A percentile compares a stretch with the other conserved stretches of the same genome.
Evolutionary conservation across 1,140 invertebrate species (phyloP).

Genomic region (Pseudachorutes palmiensis): DNA sequence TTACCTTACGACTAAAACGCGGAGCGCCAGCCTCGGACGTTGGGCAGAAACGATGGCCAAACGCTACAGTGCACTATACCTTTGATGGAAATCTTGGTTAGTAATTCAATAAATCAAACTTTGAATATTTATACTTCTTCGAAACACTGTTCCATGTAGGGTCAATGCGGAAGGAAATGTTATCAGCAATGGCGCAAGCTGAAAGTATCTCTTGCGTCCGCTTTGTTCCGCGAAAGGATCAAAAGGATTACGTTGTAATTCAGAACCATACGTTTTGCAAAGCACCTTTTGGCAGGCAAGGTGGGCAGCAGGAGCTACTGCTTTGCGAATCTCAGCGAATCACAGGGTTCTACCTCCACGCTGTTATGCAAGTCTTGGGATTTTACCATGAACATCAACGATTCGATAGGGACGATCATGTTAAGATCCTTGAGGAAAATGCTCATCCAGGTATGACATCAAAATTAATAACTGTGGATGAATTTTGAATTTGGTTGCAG

Average conservation of each 20-base stretch:
- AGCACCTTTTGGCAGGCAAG: conserved; percentile 4
- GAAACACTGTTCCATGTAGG: not conserved
- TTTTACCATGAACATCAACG: conserved; percentile 17
- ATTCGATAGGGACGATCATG: conserved; percentile 7
- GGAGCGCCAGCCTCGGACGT: not conserved
- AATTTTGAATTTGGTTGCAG: conserved; percentile 2
- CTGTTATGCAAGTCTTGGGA: conserved; percentile 6
- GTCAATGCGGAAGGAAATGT: not conserved
- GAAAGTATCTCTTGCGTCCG: conserved; percentile 9
- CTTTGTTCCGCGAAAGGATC: not conserved
- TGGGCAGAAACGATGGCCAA: not conserved
- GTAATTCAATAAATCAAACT: too few species aligned
- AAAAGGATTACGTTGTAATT: not conserved
- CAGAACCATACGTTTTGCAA: not conserved
- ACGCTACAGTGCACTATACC: not conserved
- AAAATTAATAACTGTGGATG: not conserved
- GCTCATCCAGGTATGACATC: conserved; percentile 3
- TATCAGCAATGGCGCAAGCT: not conserved
- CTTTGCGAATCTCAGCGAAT: not conserved
- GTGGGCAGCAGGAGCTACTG: not conserved
- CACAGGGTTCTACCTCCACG: conserved; percentile 8
- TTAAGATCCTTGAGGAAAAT: not conserved
- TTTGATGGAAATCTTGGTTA: conserved; percentile 8
- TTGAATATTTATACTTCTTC: not conserved
- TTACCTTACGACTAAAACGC: not conserved